phyloP scores from a whole-genome alignment of 1,140 invertebrate genomes.

The Glossosoma conforme region DNA sequence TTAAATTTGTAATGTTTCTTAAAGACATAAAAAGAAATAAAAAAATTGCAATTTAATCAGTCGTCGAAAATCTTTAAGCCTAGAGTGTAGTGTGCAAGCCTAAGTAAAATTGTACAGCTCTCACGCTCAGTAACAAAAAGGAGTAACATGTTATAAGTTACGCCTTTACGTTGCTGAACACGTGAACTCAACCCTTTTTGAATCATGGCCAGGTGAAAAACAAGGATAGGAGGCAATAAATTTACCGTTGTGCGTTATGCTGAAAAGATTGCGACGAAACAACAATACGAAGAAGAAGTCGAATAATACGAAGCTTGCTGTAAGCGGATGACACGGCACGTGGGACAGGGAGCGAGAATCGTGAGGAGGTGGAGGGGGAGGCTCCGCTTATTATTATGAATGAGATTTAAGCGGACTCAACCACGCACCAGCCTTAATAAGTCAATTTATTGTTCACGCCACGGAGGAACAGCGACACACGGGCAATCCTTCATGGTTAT shows the following conservation, averaged over 20 bases:
- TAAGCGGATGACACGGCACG: background rate
- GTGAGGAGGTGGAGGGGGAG: background rate
- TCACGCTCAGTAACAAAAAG: too few species aligned
- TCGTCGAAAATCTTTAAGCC: too few species aligned
- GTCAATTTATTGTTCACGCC: constrained; percentile 9
- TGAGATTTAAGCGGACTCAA: constrained; percentile 7
- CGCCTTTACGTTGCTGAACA: too few species aligned
- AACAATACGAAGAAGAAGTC: background rate
- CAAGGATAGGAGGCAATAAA: background rate
- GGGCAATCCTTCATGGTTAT: background rate
- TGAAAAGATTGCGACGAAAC: background rate
- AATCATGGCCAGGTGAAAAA: background rate
- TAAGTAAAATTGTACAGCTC: too few species aligned
- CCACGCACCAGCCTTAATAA: constrained; percentile 19
- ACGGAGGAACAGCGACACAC: constrained; percentile 1
- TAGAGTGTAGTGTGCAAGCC: too few species aligned
- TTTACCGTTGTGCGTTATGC: background rate
- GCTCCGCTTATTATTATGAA: constrained; percentile 11
- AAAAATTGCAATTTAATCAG: too few species aligned
- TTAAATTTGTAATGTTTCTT: too few species aligned
- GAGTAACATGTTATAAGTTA: too few species aligned
- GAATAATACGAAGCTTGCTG: background rate
- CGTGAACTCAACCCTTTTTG: too few species aligned
- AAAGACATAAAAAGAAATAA: too few species aligned
- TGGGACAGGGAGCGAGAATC: background rate